Base-by-base conservation (phyloP, 2,113 vertebrate genomes). In the Thymallus thymallus region DNA sequence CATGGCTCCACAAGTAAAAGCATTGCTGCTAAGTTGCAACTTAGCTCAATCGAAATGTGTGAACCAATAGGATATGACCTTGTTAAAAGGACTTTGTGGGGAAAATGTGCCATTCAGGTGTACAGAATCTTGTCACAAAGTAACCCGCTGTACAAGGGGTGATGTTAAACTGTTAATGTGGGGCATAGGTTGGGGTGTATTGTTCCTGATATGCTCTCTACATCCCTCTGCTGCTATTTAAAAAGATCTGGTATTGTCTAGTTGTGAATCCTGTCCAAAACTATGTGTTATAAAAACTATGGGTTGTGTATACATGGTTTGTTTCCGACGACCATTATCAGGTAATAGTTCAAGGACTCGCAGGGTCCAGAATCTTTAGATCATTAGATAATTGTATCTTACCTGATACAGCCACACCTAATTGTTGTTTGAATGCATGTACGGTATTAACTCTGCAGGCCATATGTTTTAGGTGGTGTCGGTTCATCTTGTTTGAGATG, bases 291-390 rank as follows among this genome's bases (percentile, higher is more conserved):
- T 30, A 66, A 32, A n/a, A 41, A 26, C 26, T 1, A 26, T 41
- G 35, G 35, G 76, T 29, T 80, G 73, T 83, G 68, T 82, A 77
- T 74, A 18, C 82, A 68, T 76, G 64, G 81, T 77, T 61, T 68
- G 63, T 35, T 56, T 16, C 0, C 51, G 46, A 35, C 74, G 41
- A 71, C 30, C 14, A 67, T 35, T 75, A 73, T 80, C 83, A 79
- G 79, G 72, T 76, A 71, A 71, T 29, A 48, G 68, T 32, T 30
- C 55, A 20, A 55, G 23, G 6, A 55, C 68, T 55, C 29, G 5
- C 64, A 69, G 64, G 30, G 64, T n/a, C 30, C 29, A 13, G 16
- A 9, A 35, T n/a, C 18, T 60, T 60, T 60, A 3, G n/a, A 60
- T 23, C n/a, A 16, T 60, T 55, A 55, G 7, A 41, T 41, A 55